Evolutionary conservation across 2,797 vertebrate species (phyloP).

Genomic region (Eospalax fontanierii): DNA sequence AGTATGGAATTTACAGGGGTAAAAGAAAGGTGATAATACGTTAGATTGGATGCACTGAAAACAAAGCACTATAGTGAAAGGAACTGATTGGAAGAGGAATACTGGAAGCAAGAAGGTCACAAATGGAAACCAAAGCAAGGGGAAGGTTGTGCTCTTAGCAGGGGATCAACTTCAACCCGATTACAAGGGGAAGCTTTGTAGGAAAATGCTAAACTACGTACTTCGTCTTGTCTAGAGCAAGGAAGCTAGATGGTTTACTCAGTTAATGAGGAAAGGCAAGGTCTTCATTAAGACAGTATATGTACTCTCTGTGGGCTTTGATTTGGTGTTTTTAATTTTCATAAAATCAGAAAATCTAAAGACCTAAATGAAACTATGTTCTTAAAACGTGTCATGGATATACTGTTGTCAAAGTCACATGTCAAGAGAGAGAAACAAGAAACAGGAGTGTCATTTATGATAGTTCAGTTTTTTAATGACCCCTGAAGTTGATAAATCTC

Average conservation of each 20-base stretch:
- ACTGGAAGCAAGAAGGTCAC: neutral
- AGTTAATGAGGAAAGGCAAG: neutral
- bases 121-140: neutral
- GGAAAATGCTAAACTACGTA: neutral
- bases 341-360: neutral
- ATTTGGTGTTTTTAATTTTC: neutral
- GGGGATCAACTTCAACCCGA: neutral
- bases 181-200: neutral
- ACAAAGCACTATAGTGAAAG: neutral
- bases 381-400: neutral
- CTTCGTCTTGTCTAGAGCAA: neutral
- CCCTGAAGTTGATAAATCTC: conserved; percentile 56
- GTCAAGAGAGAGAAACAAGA: neutral
- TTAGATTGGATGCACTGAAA: neutral
- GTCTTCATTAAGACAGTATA: neutral
- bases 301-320: neutral
- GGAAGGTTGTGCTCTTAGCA: neutral
- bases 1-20: neutral
- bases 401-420: neutral
- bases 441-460: neutral
- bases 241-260: neutral
- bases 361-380: neutral
- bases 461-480: neutral
- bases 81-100: neutral
- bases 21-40: neutral